Evolutionary conservation across 1,140 invertebrate species (phyloP).

Genomic region (Drosophila sechellia): DNA sequence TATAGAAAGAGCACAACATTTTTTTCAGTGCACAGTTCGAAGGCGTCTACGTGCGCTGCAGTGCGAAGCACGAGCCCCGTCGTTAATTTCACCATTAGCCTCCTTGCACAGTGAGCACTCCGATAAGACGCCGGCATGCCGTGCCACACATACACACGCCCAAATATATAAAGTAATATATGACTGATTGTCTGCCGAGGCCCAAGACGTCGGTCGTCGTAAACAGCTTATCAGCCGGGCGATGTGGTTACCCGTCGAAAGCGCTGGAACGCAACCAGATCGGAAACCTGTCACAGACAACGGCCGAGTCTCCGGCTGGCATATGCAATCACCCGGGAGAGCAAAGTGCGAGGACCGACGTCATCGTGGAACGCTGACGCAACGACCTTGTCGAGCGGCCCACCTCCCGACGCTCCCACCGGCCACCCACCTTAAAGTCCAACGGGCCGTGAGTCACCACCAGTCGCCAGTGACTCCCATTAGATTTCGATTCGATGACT

Average conservation of each 20-base stretch:
- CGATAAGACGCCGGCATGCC: constrained; percentile 52
- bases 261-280: constrained; percentile 34
- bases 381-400: constrained; percentile 35
- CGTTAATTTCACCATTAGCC: constrained; percentile 62
- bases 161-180: constrained; percentile 35
- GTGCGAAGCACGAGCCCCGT: constrained; percentile 28
- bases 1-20: neutral
- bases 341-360: constrained; percentile 60
- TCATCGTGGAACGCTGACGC: constrained; percentile 60
- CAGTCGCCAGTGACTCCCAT: constrained; percentile 22
- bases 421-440: constrained; percentile 28
- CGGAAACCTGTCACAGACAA: constrained; percentile 26
- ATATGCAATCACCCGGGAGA: constrained; percentile 16
- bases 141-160: constrained; percentile 2
- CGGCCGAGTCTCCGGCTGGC: constrained; percentile 5
- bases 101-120: constrained; percentile 34
- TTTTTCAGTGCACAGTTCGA: constrained; percentile 8
- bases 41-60: constrained; percentile 66
- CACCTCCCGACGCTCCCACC: constrained; percentile 9
- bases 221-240: constrained; percentile 58
- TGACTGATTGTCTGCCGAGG: constrained; percentile 74
- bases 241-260: constrained; percentile 42
- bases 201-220: constrained; percentile 24
- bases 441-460: constrained; percentile 4
- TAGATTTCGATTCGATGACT: constrained; percentile 16